Conservation (phyloP, 1,140 invertebrate genomes). For the Cotesia glomerata region DNA sequence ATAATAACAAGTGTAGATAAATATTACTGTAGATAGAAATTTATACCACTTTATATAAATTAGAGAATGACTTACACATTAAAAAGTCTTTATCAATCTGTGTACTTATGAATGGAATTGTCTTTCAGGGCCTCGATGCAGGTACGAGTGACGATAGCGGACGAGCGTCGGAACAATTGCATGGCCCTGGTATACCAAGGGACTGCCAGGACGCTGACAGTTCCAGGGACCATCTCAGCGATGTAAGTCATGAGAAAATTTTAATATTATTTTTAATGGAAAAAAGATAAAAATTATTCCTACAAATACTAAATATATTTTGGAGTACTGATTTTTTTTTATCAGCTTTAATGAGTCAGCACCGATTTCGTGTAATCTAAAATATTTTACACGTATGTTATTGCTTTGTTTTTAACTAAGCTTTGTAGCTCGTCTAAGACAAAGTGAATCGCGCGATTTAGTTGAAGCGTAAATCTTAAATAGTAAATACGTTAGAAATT, state of each 20-base stretch:
- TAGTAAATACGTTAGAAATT: no score
- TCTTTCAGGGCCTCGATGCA: slow-evolving; percentile 72
- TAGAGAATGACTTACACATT: neutral
- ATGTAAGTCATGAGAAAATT: slow-evolving; percentile 68
- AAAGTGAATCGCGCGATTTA: no score
- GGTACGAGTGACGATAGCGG: slow-evolving; percentile 81
- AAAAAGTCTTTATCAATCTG: neutral
- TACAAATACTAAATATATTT: neutral
- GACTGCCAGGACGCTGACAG: slow-evolving; percentile 73
- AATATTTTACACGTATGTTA: no score
- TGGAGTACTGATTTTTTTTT: no score
- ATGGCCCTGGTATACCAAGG: slow-evolving; percentile 74
- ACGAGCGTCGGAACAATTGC: slow-evolving; percentile 76
- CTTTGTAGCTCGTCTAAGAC: no score
- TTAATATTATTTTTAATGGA: neutral
- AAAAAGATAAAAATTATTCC: neutral
- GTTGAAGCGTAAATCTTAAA: no score
- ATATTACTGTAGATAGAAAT: neutral
- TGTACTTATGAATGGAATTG: neutral
- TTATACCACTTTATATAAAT: slow-evolving; percentile 5
- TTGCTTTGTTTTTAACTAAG: no score
- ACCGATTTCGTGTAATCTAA: no score
- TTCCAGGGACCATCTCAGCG: slow-evolving; percentile 79
- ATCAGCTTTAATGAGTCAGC: no score
- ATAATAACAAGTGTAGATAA: neutral